Evolutionary conservation across 2,113 vertebrate genomes (phyloP).

Genomic region (Neolamprologus devosi): DNA sequence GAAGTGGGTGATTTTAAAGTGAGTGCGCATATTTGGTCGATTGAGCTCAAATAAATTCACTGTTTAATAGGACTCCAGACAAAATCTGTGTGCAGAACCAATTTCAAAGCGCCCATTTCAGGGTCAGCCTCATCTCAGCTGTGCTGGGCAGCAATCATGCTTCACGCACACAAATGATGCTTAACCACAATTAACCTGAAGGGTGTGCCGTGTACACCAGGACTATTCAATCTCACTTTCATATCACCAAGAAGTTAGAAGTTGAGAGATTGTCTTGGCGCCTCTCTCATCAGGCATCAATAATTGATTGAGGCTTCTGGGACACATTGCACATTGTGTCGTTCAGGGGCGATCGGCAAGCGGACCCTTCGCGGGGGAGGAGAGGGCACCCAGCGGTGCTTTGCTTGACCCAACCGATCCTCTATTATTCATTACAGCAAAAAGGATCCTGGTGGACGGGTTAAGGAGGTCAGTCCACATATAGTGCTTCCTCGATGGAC

Average conservation of each 20-base stretch:
- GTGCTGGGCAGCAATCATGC: conserved; percentile 38
- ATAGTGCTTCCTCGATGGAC: conserved; percentile 53
- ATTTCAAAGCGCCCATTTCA: conserved; percentile 38
- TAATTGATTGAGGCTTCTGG: conserved; percentile 69
- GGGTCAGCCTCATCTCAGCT: conserved; percentile 64
- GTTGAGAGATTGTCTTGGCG: conserved; percentile 60
- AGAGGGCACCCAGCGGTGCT: conserved; percentile 43
- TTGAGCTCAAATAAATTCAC: conserved; percentile 34
- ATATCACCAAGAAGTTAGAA: conserved; percentile 50
- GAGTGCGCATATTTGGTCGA: not conserved
- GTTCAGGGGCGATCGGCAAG: conserved; percentile 45
- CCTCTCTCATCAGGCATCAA: conserved; percentile 67
- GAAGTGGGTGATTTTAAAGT: not conserved
- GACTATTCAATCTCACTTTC: conserved; percentile 62
- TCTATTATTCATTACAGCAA: conserved; percentile 74
- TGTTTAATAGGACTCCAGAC: conserved; percentile 38
- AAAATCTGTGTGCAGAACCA: conserved; percentile 46
- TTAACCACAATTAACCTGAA: conserved; percentile 69
- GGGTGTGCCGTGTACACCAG: conserved; percentile 4
- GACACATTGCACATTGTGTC: conserved; percentile 54
- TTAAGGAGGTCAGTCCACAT: conserved; percentile 72
- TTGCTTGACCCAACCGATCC: conserved; percentile 59
- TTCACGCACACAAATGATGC: conserved; percentile 46
- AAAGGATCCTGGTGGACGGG: conserved; percentile 57
- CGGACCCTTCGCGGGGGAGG: conserved; percentile 22